Evolutionary conservation across 2,113 vertebrate genomes (phyloP).

Genomic region (Syngnathus floridae): DNA sequence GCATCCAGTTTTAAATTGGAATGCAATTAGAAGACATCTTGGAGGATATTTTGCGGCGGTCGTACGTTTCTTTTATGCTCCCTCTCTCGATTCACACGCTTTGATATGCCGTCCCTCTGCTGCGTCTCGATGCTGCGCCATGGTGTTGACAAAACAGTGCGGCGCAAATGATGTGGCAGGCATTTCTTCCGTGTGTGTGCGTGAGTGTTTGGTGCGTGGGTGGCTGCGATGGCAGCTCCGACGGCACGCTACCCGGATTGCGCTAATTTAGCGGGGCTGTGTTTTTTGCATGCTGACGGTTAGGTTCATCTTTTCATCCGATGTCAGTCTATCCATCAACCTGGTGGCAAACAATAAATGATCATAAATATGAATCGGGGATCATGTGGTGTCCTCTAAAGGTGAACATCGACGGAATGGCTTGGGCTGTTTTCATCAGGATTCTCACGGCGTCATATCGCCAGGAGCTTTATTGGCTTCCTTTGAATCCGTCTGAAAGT

Average conservation of each 20-base stretch:
- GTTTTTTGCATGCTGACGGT: conserved; percentile 52
- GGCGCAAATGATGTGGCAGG: conserved; percentile 34
- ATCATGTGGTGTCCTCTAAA: conserved; percentile 27
- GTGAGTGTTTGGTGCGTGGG: conserved; percentile 45
- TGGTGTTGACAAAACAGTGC: conserved; percentile 36
- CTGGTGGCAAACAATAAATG: conserved; percentile 55
- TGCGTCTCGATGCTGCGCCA: neutral
- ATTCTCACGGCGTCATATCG: conserved; percentile 12
- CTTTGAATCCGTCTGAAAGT: conserved; percentile 26
- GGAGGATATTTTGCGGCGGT: neutral
- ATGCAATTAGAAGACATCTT: no score
- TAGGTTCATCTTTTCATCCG: conserved; percentile 51
- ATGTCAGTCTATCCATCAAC: conserved; percentile 58
- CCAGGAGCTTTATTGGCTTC: conserved; percentile 33
- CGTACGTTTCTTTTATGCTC: neutral
- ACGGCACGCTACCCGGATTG: neutral
- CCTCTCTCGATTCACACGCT: conserved; percentile 11
- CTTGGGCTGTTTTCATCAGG: conserved; percentile 38
- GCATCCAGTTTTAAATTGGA: no score
- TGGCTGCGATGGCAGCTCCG: conserved; percentile 28
- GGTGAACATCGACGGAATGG: conserved; percentile 30
- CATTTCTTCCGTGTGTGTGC: conserved; percentile 30
- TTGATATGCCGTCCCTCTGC: conserved; percentile 29
- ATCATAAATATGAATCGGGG: conserved; percentile 60
- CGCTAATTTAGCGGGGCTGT: conserved; percentile 58